Conservation (phyloP, 1,140 invertebrate species). For the Pseudomyrmex concolor region DNA sequence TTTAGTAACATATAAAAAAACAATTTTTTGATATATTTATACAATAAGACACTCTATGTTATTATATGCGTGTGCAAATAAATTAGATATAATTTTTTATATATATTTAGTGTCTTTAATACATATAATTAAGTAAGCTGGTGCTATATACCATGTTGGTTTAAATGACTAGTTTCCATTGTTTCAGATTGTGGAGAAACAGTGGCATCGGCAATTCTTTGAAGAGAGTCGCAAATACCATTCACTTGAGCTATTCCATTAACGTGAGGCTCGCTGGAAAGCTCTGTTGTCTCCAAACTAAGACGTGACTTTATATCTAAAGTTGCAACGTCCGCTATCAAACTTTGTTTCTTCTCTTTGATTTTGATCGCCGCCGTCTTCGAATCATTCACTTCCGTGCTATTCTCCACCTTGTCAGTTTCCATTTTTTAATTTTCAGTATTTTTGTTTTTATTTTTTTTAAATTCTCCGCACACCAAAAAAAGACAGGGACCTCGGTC, state of each 20-base stretch:
- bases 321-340: constrained; percentile 71
- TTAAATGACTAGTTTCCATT: constrained; percentile 82
- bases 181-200: constrained; percentile 68
- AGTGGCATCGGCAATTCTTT: constrained; percentile 68
- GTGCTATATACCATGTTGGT: constrained; percentile 76
- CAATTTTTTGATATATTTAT: neutral
- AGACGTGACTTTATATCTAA: constrained; percentile 81
- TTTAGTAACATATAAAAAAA: no score
- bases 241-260: constrained; percentile 81
- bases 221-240: constrained; percentile 77
- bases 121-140: neutral
- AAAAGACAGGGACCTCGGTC: constrained; percentile 19
- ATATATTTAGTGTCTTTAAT: neutral
- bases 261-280: constrained; percentile 74
- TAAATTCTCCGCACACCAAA: constrained; percentile 37
- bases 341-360: constrained; percentile 70
- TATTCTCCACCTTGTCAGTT: constrained; percentile 53
- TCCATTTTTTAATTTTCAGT: constrained; percentile 70
- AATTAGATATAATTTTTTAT: neutral
- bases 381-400: constrained; percentile 62
- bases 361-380: constrained; percentile 68
- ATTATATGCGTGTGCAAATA: neutral
- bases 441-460: constrained; percentile 11
- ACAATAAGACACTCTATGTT: neutral
- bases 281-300: constrained; percentile 67